phyloP scores from a whole-genome alignment of 2,888 invertebrate genomes.

The Eristalis arbustorum region DNA sequence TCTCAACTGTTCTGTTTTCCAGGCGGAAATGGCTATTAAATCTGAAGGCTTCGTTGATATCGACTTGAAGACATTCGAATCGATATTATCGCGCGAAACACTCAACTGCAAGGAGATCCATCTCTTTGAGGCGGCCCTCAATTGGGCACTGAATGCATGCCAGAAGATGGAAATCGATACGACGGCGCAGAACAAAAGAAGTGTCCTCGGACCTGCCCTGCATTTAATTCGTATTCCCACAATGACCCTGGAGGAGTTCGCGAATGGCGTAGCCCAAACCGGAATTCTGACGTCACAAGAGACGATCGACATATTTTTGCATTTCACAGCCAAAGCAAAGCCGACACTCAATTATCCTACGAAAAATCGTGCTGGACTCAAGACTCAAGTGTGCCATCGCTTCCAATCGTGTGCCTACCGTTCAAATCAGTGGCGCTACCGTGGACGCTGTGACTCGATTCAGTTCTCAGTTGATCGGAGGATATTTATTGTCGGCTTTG shows the following conservation, averaged over 20 bases:
- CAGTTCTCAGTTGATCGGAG: slow-evolving; percentile 97
- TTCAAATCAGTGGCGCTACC: slow-evolving; percentile 98
- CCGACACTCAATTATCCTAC: slow-evolving; percentile 91
- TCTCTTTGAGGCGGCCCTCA: slow-evolving; percentile 93
- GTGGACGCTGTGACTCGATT: slow-evolving; percentile 97
- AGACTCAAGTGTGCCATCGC: slow-evolving; percentile 96
- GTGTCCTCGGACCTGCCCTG: slow-evolving; percentile 88
- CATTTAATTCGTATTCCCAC: slow-evolving; percentile 95
- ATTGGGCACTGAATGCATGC: slow-evolving; percentile 97
- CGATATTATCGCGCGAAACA: slow-evolving; percentile 94
- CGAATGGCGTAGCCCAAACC: slow-evolving; percentile 96
- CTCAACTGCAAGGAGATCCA: slow-evolving; percentile 96
- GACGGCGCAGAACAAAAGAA: slow-evolving; percentile 89
- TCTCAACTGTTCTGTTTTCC: not conserved
- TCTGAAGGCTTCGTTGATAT: slow-evolving; percentile 98
- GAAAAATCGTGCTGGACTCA: slow-evolving; percentile 91
- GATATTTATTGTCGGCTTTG: slow-evolving; percentile 97
- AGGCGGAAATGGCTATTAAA: slow-evolving; percentile 96
- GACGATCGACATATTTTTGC: slow-evolving; percentile 96
- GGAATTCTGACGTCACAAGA: slow-evolving; percentile 95
- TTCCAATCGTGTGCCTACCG: slow-evolving; percentile 98
- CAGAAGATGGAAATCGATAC: slow-evolving; percentile 89
- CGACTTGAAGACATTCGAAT: slow-evolving; percentile 94
- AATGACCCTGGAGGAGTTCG: slow-evolving; percentile 96
- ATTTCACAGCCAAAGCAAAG: slow-evolving; percentile 94